phyloP scores from a whole-genome alignment of 2,113 vertebrate species.

The Takifugu flavidus region DNA sequence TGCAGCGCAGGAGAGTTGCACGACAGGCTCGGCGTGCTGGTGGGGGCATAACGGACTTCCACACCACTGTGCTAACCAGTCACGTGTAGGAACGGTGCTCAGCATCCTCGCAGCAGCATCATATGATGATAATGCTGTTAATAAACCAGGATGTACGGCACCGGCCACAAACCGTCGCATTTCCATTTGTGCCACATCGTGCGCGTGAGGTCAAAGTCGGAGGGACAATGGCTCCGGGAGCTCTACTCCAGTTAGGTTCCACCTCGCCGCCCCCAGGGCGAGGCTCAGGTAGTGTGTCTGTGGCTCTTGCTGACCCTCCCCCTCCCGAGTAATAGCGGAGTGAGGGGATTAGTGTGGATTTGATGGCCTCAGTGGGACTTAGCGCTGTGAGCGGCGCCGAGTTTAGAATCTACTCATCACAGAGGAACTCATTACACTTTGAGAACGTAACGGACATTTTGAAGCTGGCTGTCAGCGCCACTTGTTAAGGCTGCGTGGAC shows the following conservation, averaged over 20 bases:
- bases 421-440: conserved; percentile 50
- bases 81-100: conserved; percentile 25
- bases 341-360: conserved; percentile 70
- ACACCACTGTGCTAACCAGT: conserved; percentile 5
- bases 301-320: conserved; percentile 21
- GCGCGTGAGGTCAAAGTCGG: conserved; percentile 39
- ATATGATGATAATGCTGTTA: conserved; percentile 13
- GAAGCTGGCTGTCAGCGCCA: conserved; percentile 2
- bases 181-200: conserved; percentile 35
- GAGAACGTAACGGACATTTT: conserved; percentile 37
- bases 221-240: conserved; percentile 2
- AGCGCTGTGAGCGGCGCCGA: conserved; percentile 39
- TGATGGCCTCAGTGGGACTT: conserved; percentile 59
- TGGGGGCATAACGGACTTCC: conserved; percentile 12
- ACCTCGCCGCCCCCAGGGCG: conserved; percentile 28
- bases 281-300: conserved; percentile 26
- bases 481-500: neutral
- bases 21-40: neutral
- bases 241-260: conserved; percentile 2
- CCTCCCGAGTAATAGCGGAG: conserved; percentile 24
- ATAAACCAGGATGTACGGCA: conserved; percentile 10
- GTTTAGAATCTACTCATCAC: conserved; percentile 43
- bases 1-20: neutral
- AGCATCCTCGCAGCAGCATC: conserved; percentile 39
- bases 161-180: conserved; percentile 24